phyloP scores from a whole-genome alignment of 92 coral and sea anemone genomes.

The Epizoanthus fatuus region DNA sequence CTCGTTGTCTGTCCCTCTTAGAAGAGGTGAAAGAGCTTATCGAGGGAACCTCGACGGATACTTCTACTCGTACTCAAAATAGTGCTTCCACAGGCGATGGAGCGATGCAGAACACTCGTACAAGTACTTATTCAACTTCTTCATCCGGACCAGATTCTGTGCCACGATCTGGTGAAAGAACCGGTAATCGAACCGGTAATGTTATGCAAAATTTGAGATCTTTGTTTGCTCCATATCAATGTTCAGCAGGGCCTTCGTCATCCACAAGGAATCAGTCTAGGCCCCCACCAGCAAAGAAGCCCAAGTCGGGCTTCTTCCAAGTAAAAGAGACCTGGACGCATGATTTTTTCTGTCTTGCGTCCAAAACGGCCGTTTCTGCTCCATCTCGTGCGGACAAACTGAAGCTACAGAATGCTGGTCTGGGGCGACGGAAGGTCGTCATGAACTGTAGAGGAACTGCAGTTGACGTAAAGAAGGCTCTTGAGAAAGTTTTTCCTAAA shows the following conservation, averaged over 20 bases:
- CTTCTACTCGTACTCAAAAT: not conserved
- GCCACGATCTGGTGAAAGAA: not conserved
- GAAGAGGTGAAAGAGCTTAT: not conserved
- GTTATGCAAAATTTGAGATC: slow-evolving; percentile 46
- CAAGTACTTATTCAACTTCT: not conserved
- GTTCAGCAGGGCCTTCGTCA: slow-evolving; percentile 14
- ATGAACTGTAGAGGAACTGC: slow-evolving; percentile 42
- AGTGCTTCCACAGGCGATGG: slow-evolving; percentile 1
- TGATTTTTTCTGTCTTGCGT: slow-evolving; percentile 45
- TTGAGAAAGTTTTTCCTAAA: slow-evolving; percentile 22
- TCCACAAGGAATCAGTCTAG: slow-evolving; percentile 2
- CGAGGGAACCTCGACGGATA: not conserved
- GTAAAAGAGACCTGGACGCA: slow-evolving; percentile 64
- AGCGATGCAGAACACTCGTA: not conserved
- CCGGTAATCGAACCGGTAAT: slow-evolving; percentile 19
- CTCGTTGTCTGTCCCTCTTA: not conserved
- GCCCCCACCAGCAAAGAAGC: slow-evolving; percentile 39
- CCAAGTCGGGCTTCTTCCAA: not conserved
- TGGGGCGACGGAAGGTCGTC: slow-evolving; percentile 32
- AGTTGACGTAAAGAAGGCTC: slow-evolving; percentile 25
- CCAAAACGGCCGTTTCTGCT: slow-evolving; percentile 12
- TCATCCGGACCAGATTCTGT: slow-evolving; percentile 7
- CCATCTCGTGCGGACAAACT: slow-evolving; percentile 29
- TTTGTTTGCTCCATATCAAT: slow-evolving; percentile 42
- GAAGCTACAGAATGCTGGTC: slow-evolving; percentile 54